Base-by-base conservation (phyloP, 2,113 vertebrate species). In the Cyanistes caeruleus region DNA sequence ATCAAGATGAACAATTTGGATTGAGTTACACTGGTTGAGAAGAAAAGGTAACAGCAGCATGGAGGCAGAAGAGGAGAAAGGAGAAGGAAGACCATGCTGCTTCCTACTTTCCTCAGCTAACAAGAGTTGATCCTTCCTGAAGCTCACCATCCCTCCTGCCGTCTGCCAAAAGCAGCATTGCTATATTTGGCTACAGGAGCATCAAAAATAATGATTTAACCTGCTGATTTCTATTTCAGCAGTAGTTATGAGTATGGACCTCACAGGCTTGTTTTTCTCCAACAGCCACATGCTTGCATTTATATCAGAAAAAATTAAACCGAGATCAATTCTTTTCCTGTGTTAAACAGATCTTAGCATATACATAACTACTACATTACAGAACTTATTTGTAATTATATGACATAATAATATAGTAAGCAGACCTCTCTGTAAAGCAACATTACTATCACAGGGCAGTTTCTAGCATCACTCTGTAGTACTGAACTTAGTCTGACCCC, bases 261-360 rank as follows among this genome's bases (percentile, higher is more conserved):
- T 72, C 87, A 70, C 4, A 53, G 63, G 12, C 5, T 44, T 72
- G 5, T 35, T 78, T 84, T 74, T 24, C 22, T 79, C 25, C 31
- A 76, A 53, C 7, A 59, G 55, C 11, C n/a, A 70, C 0, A 0
- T 30, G 10, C 2, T 70, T 0, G 0, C 30, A 84, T 59, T 74
- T 70, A 1, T 8, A 90, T 46, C 24, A 86, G 43, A 74, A 70
- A 84, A 89, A 67, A 5, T 48, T 55, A 77, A 92, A 67, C 7
- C 5, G 27, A 53, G 39, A 56, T 59, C 6, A 64, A n/a, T 48
- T 78, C 1, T 84, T 83, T 44, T 59, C 56, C 56, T 63, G 33
- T 44, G 35, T 21, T 62, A 30, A 94, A 84, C 8, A 86, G 35
- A 19, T 51, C 76, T 15, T 58, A 75, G 62, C 44, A 62, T 24